These are phyloP conservation scores for Echinarachnius parma DNA, from an alignment of 53 echinoderm and acorn worm species.

Conservation along the genomic window DNA sequence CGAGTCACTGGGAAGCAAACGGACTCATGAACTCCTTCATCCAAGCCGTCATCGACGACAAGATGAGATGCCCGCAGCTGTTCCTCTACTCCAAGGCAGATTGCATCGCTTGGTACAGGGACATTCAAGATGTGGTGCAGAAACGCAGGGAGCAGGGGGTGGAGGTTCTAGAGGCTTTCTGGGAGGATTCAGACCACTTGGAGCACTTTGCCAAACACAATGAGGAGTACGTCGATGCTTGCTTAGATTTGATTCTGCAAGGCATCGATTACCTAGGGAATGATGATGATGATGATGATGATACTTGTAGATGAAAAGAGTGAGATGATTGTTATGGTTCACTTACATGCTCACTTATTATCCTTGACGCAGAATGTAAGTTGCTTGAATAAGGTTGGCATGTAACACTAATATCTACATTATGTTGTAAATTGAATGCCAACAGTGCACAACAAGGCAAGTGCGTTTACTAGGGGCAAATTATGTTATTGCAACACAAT, in stretches of 20 bases:
- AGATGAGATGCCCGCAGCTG: constrained; percentile 64
- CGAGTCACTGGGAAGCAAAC: constrained; percentile 29
- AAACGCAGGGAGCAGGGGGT: constrained; percentile 50
- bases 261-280: neutral
- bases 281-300: neutral
- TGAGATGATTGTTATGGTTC: no score
- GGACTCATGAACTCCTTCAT: constrained; percentile 24
- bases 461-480: no score
- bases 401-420: no score
- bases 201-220: constrained; percentile 56
- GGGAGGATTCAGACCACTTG: constrained; percentile 73
- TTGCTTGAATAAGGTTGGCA: no score
- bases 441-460: no score
- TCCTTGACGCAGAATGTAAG: no score
- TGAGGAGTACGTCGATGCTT: constrained; percentile 67
- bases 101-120: constrained; percentile 48
- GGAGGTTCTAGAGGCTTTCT: constrained; percentile 66
- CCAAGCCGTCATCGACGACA: constrained; percentile 54
- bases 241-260: constrained; percentile 6
- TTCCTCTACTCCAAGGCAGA: constrained; percentile 84
- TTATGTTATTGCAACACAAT: no score
- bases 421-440: no score
- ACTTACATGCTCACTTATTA: no score
- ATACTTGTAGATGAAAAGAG: no score
- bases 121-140: constrained; percentile 65